Conservation (phyloP, 2,797 vertebrate genomes). For the Philypnodon macrostomus region DNA sequence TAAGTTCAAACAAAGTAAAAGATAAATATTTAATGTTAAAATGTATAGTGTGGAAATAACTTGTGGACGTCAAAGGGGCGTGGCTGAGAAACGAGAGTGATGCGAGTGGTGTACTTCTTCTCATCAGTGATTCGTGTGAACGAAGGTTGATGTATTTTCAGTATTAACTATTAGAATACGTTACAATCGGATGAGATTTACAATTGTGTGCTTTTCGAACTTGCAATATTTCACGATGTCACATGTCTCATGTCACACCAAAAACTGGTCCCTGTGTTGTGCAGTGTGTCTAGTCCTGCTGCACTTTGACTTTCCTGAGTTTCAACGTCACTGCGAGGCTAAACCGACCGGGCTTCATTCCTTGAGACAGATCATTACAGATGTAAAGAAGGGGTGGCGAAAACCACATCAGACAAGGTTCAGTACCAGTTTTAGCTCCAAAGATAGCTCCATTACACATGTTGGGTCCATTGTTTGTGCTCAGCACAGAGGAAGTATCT, state of each 20-base stretch:
- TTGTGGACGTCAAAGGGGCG: not conserved
- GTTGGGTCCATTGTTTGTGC: slow-evolving; percentile 20
- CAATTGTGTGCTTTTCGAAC: too few species aligned
- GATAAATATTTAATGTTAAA: too few species aligned
- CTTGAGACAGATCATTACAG: slow-evolving; percentile 39
- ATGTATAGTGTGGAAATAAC: too few species aligned
- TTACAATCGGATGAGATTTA: too few species aligned
- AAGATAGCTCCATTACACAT: slow-evolving; percentile 31
- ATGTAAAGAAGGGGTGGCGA: slow-evolving; percentile 32
- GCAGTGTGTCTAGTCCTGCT: not conserved
- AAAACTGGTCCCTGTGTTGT: too few species aligned
- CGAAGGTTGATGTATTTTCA: too few species aligned
- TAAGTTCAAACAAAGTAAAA: too few species aligned
- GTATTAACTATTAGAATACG: too few species aligned
- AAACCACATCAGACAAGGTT: not conserved
- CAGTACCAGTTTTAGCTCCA: slow-evolving; percentile 24
- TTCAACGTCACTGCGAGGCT: slow-evolving; percentile 31
- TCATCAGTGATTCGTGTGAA: too few species aligned
- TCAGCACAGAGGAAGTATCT: slow-evolving; percentile 11
- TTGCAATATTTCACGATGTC: too few species aligned
- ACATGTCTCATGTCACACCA: not conserved
- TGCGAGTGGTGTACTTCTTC: too few species aligned
- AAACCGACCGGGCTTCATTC: slow-evolving; percentile 74
- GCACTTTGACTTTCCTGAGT: slow-evolving; percentile 3
- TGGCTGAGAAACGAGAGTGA: not conserved